A percentile compares a stretch with the other conserved stretches of the same genome.
These are phyloP conservation scores for Polydrusus tereticollis DNA, from an alignment of 2,888 invertebrate genomes.

Conservation along the genomic window DNA sequence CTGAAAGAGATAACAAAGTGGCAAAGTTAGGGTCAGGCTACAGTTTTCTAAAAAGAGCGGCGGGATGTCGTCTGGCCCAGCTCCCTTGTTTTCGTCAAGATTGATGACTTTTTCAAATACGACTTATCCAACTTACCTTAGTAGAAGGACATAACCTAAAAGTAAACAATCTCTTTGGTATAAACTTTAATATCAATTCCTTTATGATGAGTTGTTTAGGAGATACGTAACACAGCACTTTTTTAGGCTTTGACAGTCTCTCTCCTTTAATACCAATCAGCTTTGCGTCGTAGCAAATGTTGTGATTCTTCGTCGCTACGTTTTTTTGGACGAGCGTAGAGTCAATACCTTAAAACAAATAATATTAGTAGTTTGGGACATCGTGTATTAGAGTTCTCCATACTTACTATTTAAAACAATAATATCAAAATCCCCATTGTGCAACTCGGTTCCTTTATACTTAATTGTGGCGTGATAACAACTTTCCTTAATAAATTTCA, in stretches of 20 bases:
- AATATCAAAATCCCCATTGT: slow-evolving; percentile 92
- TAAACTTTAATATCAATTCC: slow-evolving; percentile 93
- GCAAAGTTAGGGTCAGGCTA: no score
- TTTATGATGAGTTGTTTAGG: slow-evolving; percentile 93
- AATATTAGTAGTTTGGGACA: no score
- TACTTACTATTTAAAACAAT: slow-evolving; percentile 88
- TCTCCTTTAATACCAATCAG: slow-evolving; percentile 75
- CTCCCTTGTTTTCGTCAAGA: no score
- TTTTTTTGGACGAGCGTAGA: slow-evolving; percentile 89
- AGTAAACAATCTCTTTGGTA: slow-evolving; percentile 91
- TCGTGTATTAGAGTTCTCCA: no score
- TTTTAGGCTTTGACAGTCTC: slow-evolving; percentile 80
- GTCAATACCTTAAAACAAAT: slow-evolving; percentile 75
- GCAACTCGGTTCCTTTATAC: slow-evolving; percentile 80
- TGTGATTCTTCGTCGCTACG: slow-evolving; percentile 86
- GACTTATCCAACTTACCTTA: slow-evolving; percentile 74
- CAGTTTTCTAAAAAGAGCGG: no score
- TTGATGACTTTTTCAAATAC: neutral
- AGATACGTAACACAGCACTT: slow-evolving; percentile 90
- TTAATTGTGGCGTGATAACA: slow-evolving; percentile 86
- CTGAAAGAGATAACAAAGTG: no score
- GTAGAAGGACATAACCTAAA: slow-evolving; percentile 95
- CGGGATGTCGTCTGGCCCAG: no score
- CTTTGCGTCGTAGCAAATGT: slow-evolving; percentile 89
- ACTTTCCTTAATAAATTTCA: slow-evolving; percentile 84